Evolutionary conservation across 2,113 vertebrate species (phyloP), one percentile per base, ranked within the genome.

Genomic region (Lophotis ruficrista): DNA sequence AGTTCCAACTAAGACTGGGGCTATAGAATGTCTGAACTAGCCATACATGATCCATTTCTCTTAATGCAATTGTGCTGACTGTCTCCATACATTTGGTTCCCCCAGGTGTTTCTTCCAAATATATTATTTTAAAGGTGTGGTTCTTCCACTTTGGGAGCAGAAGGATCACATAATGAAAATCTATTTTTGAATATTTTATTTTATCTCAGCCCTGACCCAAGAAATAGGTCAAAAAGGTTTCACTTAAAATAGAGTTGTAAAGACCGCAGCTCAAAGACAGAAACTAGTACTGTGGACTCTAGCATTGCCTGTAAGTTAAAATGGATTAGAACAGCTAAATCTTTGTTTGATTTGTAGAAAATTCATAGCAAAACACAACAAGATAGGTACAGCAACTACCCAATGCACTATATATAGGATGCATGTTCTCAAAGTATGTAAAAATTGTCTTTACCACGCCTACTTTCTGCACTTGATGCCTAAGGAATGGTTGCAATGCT

Each of bases 341-440:
- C 53, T 76, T 27, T 3, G 10, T 48, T 45, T 54, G 21, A 66
- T 58, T 56, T 41, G 41, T 33, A 78, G 14, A 56, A 90, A 88
- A 78, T 28, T 56, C 4, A 56, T 51, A 92, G 33, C 16, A 72
- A 90, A 82, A 50, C 21, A 79, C 10, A 45, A 28, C 0, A 0
- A 81, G 64, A 58, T 3, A 68, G 14, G 41, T 23, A 33, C 2
- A 8, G 31, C 33, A 64, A 4, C 13, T 31, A 68, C 33, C 14
- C 31, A 82, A 38, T 4, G 20, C 35, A 47, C 23, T 17, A 11
- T 12, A 17, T 8, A 50, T 5, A 28, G 47, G n/a, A 83, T 15
- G 7, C 4, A 8, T 0, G 0, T 33, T 72, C 57, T 48, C 54
- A 24, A 51, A 80, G 30, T 5, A 25, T 0, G 4, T 12, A 68